These are phyloP conservation scores for Lepidothrix coronata DNA, from an alignment of 2,113 vertebrate genomes.

Conservation along the genomic window DNA sequence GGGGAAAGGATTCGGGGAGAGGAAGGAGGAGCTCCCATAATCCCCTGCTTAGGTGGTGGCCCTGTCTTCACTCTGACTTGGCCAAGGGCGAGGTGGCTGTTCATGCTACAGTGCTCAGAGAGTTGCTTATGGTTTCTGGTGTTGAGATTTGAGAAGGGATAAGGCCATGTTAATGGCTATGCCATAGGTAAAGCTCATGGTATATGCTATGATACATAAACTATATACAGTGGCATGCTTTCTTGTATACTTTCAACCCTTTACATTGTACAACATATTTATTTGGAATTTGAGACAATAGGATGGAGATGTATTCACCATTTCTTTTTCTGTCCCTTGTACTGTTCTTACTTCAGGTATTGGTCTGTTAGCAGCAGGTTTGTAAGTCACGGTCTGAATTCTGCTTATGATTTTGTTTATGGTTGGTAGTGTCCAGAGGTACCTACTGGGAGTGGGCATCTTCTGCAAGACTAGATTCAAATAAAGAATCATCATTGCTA, in stretches of 20 bases:
- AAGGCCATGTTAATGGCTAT: neutral
- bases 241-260: neutral
- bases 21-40: neutral
- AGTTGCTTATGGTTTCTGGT: neutral
- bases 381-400: neutral
- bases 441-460: neutral
- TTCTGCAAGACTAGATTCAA: neutral
- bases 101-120: neutral
- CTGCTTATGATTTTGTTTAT: neutral
- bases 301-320: neutral
- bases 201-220: neutral
- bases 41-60: neutral
- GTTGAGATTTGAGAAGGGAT: neutral
- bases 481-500: neutral
- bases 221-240: neutral
- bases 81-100: neutral
- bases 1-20: neutral
- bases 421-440: neutral
- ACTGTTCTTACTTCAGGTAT: neutral
- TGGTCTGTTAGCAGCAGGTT: neutral
- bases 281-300: neutral
- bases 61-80: neutral
- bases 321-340: neutral
- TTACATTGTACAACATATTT: neutral
- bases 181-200: neutral